phyloP scores from a whole-genome alignment of 2,113 vertebrate species.

The Collichthys lucidus region DNA sequence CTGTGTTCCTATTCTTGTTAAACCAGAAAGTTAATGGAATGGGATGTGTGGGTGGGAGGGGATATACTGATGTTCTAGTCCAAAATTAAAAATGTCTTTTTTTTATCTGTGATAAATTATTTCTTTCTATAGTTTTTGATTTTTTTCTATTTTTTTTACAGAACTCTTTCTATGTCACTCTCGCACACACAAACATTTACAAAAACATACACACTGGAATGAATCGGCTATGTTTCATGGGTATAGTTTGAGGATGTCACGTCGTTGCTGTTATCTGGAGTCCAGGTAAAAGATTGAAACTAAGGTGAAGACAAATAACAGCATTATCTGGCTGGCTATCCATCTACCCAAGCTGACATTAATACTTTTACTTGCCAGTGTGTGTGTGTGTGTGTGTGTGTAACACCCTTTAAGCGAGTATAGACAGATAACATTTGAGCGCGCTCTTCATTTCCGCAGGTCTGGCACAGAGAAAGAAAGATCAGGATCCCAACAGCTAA shows the following conservation, averaged over 20 bases:
- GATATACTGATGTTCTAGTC: not conserved
- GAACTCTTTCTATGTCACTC: not conserved
- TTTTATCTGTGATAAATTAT: not conserved
- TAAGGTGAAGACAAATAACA: conserved; percentile 14
- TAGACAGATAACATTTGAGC: conserved; percentile 58
- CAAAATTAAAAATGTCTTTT: not conserved
- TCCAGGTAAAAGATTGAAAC: conserved; percentile 2
- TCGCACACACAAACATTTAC: not conserved
- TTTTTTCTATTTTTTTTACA: not conserved
- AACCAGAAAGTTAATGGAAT: conserved; percentile 3
- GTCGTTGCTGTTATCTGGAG: not conserved
- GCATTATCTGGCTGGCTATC: conserved; percentile 8
- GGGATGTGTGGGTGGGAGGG: not conserved
- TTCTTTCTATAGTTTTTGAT: not conserved
- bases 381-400: not conserved
- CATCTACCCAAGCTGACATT: conserved; percentile 36
- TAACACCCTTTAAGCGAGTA: conserved; percentile 23
- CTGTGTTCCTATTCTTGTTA: not conserved
- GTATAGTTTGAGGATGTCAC: conserved; percentile 20
- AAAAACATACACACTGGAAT: not conserved
- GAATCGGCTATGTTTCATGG: not conserved
- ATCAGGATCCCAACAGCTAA: conserved; percentile 46
- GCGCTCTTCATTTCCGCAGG: conserved; percentile 44
- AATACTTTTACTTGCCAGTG: conserved; percentile 6
- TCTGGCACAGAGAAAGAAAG: conserved; percentile 25